Conservation (phyloP, 2,888 invertebrate genomes). For the Liodrosophila aerea region DNA sequence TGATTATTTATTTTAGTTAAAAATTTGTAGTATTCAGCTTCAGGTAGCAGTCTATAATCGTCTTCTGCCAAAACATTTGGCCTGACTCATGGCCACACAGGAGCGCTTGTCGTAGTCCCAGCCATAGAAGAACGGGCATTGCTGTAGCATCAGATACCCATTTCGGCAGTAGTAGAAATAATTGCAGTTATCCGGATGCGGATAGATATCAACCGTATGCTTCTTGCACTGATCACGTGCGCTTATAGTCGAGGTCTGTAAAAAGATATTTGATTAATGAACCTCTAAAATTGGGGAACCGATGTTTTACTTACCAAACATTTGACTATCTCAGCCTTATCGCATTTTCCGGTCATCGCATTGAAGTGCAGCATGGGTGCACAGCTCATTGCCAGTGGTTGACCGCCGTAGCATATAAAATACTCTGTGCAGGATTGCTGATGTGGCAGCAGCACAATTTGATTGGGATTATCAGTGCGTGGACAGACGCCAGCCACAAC, state of each 20-base stretch:
- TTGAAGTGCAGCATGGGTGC: conserved; percentile 76
- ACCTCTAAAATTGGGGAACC: no score
- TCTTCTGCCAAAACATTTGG: conserved; percentile 58
- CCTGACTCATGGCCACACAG: conserved; percentile 61
- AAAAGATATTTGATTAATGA: background rate
- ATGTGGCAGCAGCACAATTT: conserved; percentile 67
- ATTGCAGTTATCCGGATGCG: conserved; percentile 78
- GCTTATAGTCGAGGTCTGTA: conserved; percentile 50
- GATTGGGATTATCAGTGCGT: conserved; percentile 53
- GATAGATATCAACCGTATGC: conserved; percentile 70
- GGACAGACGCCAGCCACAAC: conserved; percentile 63
- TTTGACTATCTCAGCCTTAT: conserved; percentile 71
- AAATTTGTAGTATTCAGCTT: no score
- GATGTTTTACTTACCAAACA: conserved; percentile 66
- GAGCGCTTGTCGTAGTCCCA: conserved; percentile 76
- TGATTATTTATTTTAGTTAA: no score
- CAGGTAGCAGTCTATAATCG: background rate
- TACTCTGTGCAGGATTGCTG: conserved; percentile 75
- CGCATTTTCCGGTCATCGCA: conserved; percentile 68
- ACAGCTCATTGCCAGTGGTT: conserved; percentile 71
- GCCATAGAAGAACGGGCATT: conserved; percentile 79
- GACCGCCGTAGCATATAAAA: conserved; percentile 75
- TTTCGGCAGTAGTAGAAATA: conserved; percentile 78
- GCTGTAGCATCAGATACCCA: conserved; percentile 79
- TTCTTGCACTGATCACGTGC: conserved; percentile 68